Conservation (phyloP, 2,797 vertebrate genomes). For the Tachyglossus aculeatus region DNA sequence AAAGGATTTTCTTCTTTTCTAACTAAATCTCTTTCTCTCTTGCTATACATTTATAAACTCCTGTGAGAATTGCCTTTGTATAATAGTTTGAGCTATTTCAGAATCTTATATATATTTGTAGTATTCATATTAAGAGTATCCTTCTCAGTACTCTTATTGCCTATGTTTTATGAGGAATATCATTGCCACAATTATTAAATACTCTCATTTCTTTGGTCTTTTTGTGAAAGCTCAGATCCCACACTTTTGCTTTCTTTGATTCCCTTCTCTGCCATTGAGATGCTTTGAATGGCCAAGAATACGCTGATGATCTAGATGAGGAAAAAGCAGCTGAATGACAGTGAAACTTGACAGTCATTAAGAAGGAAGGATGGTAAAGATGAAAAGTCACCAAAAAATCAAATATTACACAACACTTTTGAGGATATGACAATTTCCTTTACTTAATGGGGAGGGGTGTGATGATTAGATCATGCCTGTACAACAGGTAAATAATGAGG, state of each 20-base stretch:
- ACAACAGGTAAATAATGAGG: constrained; percentile 61
- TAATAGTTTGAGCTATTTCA: constrained; percentile 51
- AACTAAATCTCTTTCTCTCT: constrained; percentile 48
- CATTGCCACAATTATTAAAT: constrained; percentile 18
- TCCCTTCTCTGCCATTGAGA: constrained; percentile 16
- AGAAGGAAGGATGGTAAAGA: constrained; percentile 35
- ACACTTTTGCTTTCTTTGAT: constrained; percentile 14
- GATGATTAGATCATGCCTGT: constrained; percentile 65
- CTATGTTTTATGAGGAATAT: constrained; percentile 9
- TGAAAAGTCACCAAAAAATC: constrained; percentile 59
- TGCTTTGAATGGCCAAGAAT: no score
- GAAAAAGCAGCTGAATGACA: constrained; percentile 46
- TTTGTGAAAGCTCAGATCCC: constrained; percentile 27
- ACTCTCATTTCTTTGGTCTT: constrained; percentile 30
- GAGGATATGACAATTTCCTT: constrained; percentile 62
- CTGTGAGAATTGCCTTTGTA: constrained; percentile 58
- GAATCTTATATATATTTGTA: constrained; percentile 46
- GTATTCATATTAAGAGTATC: constrained; percentile 62
- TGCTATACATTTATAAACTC: constrained; percentile 60
- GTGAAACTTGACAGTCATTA: constrained; percentile 50
- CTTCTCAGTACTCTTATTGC: constrained; percentile 30
- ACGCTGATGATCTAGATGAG: no score
- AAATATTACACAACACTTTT: constrained; percentile 68
- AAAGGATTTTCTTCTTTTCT: constrained; percentile 50
- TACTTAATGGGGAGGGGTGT: constrained; percentile 50